phyloP scores from a whole-genome alignment of 2,797 vertebrate genomes.

The Pseudomugil tenellus region DNA sequence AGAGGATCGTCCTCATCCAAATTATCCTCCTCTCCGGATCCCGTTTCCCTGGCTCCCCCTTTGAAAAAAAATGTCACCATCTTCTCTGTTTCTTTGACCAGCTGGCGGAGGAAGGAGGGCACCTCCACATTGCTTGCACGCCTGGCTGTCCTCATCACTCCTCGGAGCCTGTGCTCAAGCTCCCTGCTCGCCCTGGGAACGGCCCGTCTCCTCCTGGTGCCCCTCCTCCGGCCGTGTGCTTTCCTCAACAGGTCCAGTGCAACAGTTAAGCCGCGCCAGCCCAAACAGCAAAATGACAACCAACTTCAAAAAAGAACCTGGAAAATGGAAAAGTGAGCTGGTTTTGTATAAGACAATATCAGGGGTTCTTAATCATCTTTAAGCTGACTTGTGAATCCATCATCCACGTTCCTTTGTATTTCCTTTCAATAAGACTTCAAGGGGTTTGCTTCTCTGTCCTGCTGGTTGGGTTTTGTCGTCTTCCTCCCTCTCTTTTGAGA shows the following conservation, averaged over 20 bases:
- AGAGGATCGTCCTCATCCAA: slow-evolving; percentile 58
- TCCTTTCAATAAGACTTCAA: not conserved
- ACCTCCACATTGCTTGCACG: slow-evolving; percentile 82
- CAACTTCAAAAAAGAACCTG: not conserved
- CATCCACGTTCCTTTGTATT: slow-evolving; percentile 5
- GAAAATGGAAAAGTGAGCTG: slow-evolving; percentile 6
- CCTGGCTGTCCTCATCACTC: slow-evolving; percentile 78
- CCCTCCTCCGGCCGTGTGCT: slow-evolving; percentile 66
- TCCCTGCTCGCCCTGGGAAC: slow-evolving; percentile 63
- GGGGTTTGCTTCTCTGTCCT: slow-evolving; percentile 5
- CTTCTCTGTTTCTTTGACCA: slow-evolving; percentile 83
- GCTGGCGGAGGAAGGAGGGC: slow-evolving; percentile 81
- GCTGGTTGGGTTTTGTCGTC: slow-evolving; percentile 3
- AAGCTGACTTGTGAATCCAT: slow-evolving; percentile 1
- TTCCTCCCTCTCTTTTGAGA: slow-evolving; percentile 28
- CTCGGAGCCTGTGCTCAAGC: slow-evolving; percentile 65
- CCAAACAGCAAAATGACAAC: slow-evolving; percentile 33
- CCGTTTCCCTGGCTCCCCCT: slow-evolving; percentile 62
- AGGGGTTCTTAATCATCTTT: slow-evolving; percentile 19
- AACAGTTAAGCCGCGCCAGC: slow-evolving; percentile 38
- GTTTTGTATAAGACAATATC: slow-evolving; percentile 22
- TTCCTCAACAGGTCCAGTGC: slow-evolving; percentile 79
- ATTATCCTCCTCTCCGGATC: slow-evolving; percentile 38
- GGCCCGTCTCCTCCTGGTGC: slow-evolving; percentile 55
- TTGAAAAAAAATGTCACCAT: slow-evolving; percentile 86